A percentile compares a stretch with the other conserved stretches of the same genome.
Evolutionary conservation across 2,113 vertebrate species (phyloP).

Genomic region (Cephalopterus ornatus): DNA sequence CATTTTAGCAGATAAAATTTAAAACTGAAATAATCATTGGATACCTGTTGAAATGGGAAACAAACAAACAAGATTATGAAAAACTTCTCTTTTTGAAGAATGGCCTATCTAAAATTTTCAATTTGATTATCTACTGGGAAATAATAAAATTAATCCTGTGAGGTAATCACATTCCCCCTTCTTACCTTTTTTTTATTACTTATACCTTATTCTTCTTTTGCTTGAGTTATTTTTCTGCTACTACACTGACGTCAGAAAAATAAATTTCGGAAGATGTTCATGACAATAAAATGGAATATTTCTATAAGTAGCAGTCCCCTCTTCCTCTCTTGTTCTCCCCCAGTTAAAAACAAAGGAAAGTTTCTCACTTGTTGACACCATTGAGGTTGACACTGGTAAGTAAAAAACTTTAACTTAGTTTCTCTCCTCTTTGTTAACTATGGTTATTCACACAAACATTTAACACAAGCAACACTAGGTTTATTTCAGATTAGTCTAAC

Average conservation of each 20-base stretch:
- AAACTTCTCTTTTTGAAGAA: neutral
- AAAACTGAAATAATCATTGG: neutral
- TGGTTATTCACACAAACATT: neutral
- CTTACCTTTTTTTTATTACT: neutral
- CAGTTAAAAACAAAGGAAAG: neutral
- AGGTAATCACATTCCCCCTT: fast-evolving
- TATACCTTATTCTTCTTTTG: neutral
- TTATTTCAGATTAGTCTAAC: neutral
- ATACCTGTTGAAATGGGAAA: neutral
- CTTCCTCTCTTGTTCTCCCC: fast-evolving
- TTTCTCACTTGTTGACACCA: neutral
- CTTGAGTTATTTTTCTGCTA: neutral
- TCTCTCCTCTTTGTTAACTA: neutral
- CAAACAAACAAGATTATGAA: neutral
- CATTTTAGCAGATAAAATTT: neutral
- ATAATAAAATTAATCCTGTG: neutral
- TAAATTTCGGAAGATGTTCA: neutral
- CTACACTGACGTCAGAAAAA: neutral
- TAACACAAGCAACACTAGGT: neutral
- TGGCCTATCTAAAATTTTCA: neutral
- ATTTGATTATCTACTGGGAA: neutral
- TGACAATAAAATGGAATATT: neutral
- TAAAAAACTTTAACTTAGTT: neutral
- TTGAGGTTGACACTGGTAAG: neutral
- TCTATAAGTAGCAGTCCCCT: fast-evolving